Base-by-base conservation (phyloP, 1,140 invertebrate species). In the Akabosia matsudoensis region DNA sequence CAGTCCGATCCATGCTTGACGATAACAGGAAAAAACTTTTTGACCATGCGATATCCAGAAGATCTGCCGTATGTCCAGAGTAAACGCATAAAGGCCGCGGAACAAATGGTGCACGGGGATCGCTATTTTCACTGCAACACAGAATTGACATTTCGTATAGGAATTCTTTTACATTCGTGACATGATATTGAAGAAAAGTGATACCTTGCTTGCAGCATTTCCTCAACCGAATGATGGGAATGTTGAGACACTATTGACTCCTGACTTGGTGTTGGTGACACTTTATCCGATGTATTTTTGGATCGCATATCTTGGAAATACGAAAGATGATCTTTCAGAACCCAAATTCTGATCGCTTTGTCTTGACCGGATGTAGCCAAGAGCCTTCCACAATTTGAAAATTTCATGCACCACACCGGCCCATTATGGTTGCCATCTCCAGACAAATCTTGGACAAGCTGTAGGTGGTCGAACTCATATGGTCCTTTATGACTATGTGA, bases 321-420 rank as follows among this genome's bases (percentile, higher is more conserved):
- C 34, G 90, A 88, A 83, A 90, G 93, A 0, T 94, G 92, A 84
- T 93, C 92, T 78, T 92, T 89, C 0, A 98, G 86, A 64, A 97
- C 93, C 97, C 97, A 99, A 76, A 99, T 92, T 73, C 96, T 87
- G 54, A 99, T 85, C 64, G 97, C 90, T 78, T 92, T 90, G 86
- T 99, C 97, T 86, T 98, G 96, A 0, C 97, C 97, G 61, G 96
- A 97, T 1, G 96, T 97, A 3, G 97, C 96, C 75, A 99, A 84
- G 52, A 99, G 86, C 67, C 95, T 87, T 0, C 97, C 97, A 86
- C 96, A 98, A 30, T 91, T 91, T 64, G 96, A 97, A 84, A 99
- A 99, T 86, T 98, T 98, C 93, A 98, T 97, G 79, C 95, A 97
- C 97, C 97, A 99, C 80, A 99, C 92, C 1, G 97, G 94, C 33